Conservation (phyloP, 2,888 invertebrate species). For the Lomographa bimaculata region DNA sequence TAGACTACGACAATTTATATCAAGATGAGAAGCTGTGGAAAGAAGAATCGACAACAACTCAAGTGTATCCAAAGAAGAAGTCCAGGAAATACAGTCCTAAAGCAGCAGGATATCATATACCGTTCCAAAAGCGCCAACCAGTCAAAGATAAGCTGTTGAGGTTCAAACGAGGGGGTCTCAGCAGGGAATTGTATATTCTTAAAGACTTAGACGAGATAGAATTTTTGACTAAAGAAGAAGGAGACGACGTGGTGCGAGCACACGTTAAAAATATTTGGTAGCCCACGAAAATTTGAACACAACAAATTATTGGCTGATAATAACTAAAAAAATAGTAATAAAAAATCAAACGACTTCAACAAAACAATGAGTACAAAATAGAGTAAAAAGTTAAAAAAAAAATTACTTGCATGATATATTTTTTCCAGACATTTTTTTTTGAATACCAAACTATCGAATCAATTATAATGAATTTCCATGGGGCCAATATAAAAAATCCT, state of each 20-base stretch:
- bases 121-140: conserved; percentile 56
- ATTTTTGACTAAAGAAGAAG: conserved; percentile 53
- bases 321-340: no score
- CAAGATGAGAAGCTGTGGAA: conserved; percentile 40
- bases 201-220: conserved; percentile 66
- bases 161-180: conserved; percentile 43
- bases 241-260: conserved; percentile 50
- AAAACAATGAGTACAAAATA: no score
- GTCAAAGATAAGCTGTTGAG: conserved; percentile 47
- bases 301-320: no score
- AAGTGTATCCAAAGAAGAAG: conserved; percentile 47
- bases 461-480: no score
- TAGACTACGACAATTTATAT: conserved; percentile 36
- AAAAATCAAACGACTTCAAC: no score
- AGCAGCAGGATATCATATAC: conserved; percentile 55
- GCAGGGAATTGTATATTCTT: conserved; percentile 52
- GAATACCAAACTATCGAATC: no score
- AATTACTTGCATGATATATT: no score
- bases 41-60: conserved; percentile 45
- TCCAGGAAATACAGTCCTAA: conserved; percentile 47
- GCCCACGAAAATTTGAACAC: no score
- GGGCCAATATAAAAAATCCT: no score
- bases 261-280: conserved; percentile 64
- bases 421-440: no score
- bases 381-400: no score